phyloP scores from a whole-genome alignment of 2,797 vertebrate genomes.

The Tamandua tetradactyla region DNA sequence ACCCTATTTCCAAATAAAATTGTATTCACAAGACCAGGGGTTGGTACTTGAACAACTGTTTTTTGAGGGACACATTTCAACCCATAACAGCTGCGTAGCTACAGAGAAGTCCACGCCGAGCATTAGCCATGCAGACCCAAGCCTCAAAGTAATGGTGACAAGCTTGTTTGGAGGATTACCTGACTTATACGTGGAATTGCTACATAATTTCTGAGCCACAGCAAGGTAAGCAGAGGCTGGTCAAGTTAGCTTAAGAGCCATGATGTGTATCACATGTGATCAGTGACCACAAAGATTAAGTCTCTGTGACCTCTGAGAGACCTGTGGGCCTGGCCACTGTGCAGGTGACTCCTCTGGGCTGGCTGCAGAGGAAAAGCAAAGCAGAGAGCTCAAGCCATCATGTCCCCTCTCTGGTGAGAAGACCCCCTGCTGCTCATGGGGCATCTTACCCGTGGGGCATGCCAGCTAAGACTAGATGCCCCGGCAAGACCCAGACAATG shows the following conservation, averaged over 20 bases:
- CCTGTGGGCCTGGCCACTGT: background rate
- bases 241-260: background rate
- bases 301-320: background rate
- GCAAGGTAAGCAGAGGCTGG: background rate
- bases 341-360: background rate
- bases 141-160: background rate
- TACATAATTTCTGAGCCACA: background rate
- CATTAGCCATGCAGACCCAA: background rate
- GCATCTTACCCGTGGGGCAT: background rate
- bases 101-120: too few species aligned
- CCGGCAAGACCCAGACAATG: background rate
- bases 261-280: rapidly evolving
- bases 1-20: too few species aligned
- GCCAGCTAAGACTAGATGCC: background rate
- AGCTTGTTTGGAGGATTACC: background rate
- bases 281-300: background rate
- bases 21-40: too few species aligned
- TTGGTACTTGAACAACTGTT: too few species aligned
- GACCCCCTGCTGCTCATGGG: background rate
- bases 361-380: background rate
- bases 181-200: background rate
- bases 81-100: background rate
- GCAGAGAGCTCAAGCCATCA: background rate
- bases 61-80: too few species aligned
- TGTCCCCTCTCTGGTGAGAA: background rate